Evolutionary conservation across 2,113 vertebrate genomes (phyloP).

Genomic region (Pluvialis apricaria): DNA sequence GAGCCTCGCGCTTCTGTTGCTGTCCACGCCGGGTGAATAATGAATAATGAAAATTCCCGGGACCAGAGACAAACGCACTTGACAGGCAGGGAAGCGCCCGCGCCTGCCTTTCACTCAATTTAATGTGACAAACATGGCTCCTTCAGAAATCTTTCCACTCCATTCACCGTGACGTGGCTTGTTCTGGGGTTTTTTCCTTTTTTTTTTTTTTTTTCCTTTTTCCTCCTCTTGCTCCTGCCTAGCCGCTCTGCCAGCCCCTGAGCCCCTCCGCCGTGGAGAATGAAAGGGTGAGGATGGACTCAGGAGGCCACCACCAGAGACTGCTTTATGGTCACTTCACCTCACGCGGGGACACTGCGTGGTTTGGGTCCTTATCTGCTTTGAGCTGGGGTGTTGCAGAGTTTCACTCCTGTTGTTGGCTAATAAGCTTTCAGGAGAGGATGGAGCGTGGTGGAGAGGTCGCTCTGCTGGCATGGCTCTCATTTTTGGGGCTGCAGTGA

Average conservation of each 20-base stretch:
- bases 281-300: not conserved
- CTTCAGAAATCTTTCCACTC: constrained; percentile 43
- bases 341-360: accelerated
- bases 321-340: not conserved
- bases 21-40: constrained; percentile 38
- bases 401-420: not conserved
- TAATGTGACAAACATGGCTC: constrained; percentile 44
- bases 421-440: not conserved
- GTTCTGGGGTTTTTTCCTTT: not conserved
- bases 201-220: not conserved
- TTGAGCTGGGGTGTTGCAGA: not conserved
- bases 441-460: accelerated
- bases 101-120: constrained; percentile 53
- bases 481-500: accelerated
- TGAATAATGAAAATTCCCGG: constrained; percentile 75
- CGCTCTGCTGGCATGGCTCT: not conserved
- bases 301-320: not conserved
- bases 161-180: not conserved
- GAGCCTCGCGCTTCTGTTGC: constrained; percentile 17
- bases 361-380: not conserved
- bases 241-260: not conserved
- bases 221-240: too few relatives aligned
- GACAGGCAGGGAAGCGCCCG: constrained; percentile 48
- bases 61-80: constrained; percentile 64
- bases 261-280: not conserved